Evolutionary conservation across 2,113 vertebrate genomes (phyloP).

Genomic region (Pantherophis guttatus): DNA sequence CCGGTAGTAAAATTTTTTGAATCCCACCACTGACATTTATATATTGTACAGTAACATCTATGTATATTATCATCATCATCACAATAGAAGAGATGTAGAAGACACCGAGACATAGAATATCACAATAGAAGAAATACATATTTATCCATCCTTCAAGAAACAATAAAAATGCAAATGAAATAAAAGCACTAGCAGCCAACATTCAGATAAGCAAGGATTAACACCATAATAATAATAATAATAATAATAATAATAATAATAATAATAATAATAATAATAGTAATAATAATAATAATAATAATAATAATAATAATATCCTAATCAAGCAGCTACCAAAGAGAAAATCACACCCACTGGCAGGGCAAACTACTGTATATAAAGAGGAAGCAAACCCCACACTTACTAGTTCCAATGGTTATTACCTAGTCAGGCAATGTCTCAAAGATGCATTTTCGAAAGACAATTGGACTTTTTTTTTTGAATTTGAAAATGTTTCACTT

Average conservation of each 20-base stretch:
- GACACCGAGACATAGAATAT: neutral
- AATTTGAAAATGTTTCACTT: no score
- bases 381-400: neutral
- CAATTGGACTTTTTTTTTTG: no score
- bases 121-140: neutral
- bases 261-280: no score
- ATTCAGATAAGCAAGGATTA: neutral
- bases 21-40: neutral
- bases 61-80: neutral
- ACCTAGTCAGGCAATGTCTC: neutral
- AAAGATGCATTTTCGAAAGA: no score
- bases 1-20: no score
- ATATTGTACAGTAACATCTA: neutral
- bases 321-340: neutral
- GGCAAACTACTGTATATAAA: neutral
- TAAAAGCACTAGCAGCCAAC: neutral
- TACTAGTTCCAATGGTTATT: neutral
- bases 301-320: neutral
- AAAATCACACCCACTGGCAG: neutral
- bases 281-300: no score
- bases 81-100: neutral
- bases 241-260: no score
- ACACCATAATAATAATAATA: no score
- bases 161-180: neutral
- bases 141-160: neutral